Conservation (phyloP, 2,888 invertebrate species). For the Epistrophe eligans region DNA sequence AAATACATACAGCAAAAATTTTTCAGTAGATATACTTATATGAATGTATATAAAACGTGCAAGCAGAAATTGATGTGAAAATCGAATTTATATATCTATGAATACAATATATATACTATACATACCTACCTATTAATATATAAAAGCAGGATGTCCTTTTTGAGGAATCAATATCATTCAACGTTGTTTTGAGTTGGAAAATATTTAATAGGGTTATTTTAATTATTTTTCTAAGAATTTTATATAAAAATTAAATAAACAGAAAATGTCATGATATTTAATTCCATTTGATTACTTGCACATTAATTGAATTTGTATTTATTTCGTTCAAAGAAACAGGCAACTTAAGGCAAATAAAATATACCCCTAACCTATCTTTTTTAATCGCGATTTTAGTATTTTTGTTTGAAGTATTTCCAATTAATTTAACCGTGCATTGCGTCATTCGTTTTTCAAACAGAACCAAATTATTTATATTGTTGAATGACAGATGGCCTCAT, state of each 20-base stretch:
- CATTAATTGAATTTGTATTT: not conserved
- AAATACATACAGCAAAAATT: slow-evolving; percentile 1
- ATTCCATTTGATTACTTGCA: not conserved
- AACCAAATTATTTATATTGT: too few species aligned
- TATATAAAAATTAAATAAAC: not conserved
- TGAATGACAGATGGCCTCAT: too few species aligned
- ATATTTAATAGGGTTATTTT: not conserved
- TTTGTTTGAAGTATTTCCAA: too few species aligned
- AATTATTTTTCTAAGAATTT: not conserved
- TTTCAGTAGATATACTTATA: not conserved
- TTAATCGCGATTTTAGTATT: too few species aligned
- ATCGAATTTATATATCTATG: not conserved
- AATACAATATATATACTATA: too few species aligned
- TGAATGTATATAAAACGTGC: not conserved
- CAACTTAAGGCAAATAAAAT: too few species aligned
- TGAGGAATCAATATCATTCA: not conserved
- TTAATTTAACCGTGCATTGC: too few species aligned
- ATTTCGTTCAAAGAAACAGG: too few species aligned
- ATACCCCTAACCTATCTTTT: too few species aligned
- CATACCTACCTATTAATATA: not conserved
- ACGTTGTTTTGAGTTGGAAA: not conserved
- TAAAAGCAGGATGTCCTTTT: not conserved
- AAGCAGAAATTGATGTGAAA: not conserved
- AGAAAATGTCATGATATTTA: not conserved
- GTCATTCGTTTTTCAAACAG: too few species aligned